These are phyloP conservation scores for Panzeria rudis DNA, from an alignment of 2,888 invertebrate species.

Conservation along the genomic window DNA sequence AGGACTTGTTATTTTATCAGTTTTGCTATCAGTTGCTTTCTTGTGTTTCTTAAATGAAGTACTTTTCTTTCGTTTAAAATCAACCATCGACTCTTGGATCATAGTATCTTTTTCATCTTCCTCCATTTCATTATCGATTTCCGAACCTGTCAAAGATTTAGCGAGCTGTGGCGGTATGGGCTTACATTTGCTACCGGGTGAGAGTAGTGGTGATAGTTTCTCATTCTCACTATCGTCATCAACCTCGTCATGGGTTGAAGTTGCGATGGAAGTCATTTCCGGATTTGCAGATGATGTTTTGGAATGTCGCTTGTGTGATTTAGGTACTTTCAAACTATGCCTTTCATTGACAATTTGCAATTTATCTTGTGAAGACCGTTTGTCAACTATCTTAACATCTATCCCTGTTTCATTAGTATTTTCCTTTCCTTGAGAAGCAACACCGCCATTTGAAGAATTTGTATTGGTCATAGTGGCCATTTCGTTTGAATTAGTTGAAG, in stretches of 20 bases:
- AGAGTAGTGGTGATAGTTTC: conserved; percentile 90
- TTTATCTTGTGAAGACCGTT: conserved; percentile 83
- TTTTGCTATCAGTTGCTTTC: conserved; percentile 70
- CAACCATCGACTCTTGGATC: conserved; percentile 63
- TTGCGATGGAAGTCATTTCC: conserved; percentile 69
- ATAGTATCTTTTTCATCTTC: conserved; percentile 64
- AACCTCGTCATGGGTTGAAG: conserved; percentile 76
- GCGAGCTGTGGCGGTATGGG: conserved; percentile 69
- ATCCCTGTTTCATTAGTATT: conserved; percentile 63
- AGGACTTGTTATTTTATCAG: conserved; percentile 51
- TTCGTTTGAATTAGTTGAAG: conserved; percentile 78
- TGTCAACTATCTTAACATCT: conserved; percentile 69
- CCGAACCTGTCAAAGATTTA: conserved; percentile 74
- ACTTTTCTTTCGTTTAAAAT: conserved; percentile 63
- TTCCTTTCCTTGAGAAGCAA: conserved; percentile 55
- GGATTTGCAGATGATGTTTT: conserved; percentile 69
- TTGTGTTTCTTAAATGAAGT: conserved; percentile 73
- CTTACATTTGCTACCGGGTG: conserved; percentile 77
- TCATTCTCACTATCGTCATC: conserved; percentile 93
- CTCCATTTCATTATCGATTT: conserved; percentile 58
- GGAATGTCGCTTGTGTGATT: conserved; percentile 74
- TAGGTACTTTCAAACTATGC: conserved; percentile 77
- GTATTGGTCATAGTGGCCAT: conserved; percentile 75
- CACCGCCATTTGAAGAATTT: conserved; percentile 25
- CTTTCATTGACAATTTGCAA: conserved; percentile 87